Conservation (phyloP, 2,797 vertebrate genomes). For the Chaetophractus vellerosus region DNA sequence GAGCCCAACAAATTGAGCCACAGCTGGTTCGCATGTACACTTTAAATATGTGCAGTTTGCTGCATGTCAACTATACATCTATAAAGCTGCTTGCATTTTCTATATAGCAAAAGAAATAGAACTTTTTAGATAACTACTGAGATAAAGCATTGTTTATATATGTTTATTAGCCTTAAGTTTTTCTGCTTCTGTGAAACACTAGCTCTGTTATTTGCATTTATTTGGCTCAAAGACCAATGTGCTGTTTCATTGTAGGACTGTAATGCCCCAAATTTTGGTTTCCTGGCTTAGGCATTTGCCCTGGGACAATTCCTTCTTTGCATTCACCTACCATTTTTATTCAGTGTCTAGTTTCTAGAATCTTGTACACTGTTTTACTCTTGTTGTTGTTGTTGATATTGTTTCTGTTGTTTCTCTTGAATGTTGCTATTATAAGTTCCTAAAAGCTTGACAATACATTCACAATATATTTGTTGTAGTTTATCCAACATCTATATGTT, state of each 20-base stretch:
- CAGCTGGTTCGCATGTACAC: no score
- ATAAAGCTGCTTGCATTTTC: not conserved
- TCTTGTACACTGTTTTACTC: not conserved
- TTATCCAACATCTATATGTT: not conserved
- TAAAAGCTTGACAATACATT: not conserved
- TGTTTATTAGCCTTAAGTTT: not conserved
- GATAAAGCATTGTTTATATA: not conserved
- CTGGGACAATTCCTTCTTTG: not conserved
- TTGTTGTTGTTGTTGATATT: not conserved
- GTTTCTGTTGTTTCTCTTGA: not conserved
- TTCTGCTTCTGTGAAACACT: not conserved
- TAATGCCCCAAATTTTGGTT: not conserved
- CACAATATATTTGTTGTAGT: not conserved
- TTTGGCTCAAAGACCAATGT: no score
- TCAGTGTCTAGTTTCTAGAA: slow-evolving; percentile 42
- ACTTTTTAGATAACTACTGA: not conserved
- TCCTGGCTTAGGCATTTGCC: not conserved
- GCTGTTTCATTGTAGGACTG: not conserved
- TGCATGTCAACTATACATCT: not conserved
- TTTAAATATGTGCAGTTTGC: no score
- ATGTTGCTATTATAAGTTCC: not conserved
- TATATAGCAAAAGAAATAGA: not conserved
- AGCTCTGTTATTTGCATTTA: not conserved
- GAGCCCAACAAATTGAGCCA: no score
- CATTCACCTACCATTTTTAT: not conserved